Conservation (phyloP, 2,888 invertebrate genomes). For the Eupithecia inturbata region DNA sequence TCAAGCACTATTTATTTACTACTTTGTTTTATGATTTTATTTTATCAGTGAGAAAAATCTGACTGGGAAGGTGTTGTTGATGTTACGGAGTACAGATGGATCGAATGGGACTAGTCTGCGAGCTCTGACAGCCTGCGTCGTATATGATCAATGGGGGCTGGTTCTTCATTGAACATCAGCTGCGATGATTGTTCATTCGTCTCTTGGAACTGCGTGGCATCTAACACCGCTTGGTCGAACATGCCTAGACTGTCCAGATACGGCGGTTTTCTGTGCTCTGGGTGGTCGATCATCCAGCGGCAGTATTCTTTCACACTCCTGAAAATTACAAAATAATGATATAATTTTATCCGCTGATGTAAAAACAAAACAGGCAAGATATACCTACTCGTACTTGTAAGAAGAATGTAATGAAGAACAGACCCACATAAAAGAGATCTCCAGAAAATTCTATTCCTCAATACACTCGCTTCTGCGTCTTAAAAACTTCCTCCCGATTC, state of each 20-base stretch:
- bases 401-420: background rate
- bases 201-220: conserved; percentile 69
- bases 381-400: background rate
- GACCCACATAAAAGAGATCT: too few species aligned
- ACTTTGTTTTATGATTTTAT: too few species aligned
- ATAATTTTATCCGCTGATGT: background rate
- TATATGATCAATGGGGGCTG: conserved; percentile 66
- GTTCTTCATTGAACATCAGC: conserved; percentile 46
- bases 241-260: conserved; percentile 82
- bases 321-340: conserved; percentile 36
- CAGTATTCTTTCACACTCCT: conserved; percentile 85
- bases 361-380: background rate
- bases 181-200: conserved; percentile 35
- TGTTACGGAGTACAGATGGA: background rate
- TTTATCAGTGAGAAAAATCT: background rate
- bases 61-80: background rate
- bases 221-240: conserved; percentile 73
- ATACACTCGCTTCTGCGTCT: too few species aligned
- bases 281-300: conserved; percentile 83
- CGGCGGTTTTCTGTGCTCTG: conserved; percentile 79
- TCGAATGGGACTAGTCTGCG: conserved; percentile 49
- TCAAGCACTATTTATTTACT: too few species aligned
- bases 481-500: too few species aligned
- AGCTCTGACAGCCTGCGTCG: conserved; percentile 66
- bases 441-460: too few species aligned